phyloP scores from a whole-genome alignment of 2,113 vertebrate species.

The Podiceps cristatus region DNA sequence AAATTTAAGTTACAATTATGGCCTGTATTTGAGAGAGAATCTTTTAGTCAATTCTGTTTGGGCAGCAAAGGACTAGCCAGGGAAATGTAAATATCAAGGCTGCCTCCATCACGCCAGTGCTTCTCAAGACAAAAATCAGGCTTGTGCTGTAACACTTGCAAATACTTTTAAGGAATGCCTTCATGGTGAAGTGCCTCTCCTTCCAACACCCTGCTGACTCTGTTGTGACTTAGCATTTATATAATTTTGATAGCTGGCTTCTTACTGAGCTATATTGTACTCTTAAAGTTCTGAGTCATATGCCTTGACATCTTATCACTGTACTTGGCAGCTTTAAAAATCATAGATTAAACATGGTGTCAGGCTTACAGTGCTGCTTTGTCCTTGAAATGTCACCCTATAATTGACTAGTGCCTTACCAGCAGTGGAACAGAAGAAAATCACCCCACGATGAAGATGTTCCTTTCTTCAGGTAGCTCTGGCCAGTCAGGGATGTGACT shows the following conservation, averaged over 20 bases:
- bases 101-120: background rate
- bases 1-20: background rate
- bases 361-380: background rate
- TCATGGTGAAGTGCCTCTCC: background rate
- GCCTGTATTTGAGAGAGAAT: background rate
- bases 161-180: background rate
- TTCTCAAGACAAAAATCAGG: background rate
- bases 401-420: background rate
- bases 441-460: fast-evolving
- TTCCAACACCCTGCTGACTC: slow-evolving; percentile 14
- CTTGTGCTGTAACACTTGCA: background rate
- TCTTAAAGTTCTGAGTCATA: slow-evolving; percentile 51
- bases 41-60: slow-evolving; percentile 22
- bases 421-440: background rate
- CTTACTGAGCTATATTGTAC: slow-evolving; percentile 41
- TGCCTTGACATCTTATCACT: slow-evolving; percentile 41
- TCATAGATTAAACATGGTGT: background rate
- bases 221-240: slow-evolving; percentile 45
- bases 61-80: slow-evolving; percentile 15
- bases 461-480: background rate
- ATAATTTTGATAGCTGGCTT: slow-evolving; percentile 38
- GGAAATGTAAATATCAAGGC: slow-evolving; percentile 24
- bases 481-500: background rate
- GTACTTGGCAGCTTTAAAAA: slow-evolving; percentile 41
- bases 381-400: background rate